Base-by-base conservation (phyloP, 53 echinoderm and acorn worm genomes). In the Paelopatides confundens region DNA sequence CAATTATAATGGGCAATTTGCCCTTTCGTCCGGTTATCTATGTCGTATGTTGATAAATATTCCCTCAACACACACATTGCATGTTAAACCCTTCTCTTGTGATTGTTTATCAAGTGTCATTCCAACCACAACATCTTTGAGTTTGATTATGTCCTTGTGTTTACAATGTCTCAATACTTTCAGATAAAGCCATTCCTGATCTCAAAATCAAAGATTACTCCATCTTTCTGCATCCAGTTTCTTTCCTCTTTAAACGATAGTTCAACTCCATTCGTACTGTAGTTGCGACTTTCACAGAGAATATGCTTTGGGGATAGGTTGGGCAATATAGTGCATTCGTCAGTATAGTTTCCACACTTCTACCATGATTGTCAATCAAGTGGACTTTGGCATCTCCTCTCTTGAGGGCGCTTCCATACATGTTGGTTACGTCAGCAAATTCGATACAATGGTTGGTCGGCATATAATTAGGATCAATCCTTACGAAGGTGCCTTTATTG, bases 211-310 rank as follows among this genome's bases (percentile, higher is more conserved):
- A n/a, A n/a, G n/a, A n/a, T n/a, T n/a, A 66, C 29, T 2, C 90
- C 90, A 35, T 89, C 65, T 76, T 76, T 76, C 77, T 76, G 23
- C 77, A 76, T 76, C 77, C 47, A 48, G 77, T 9, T 48, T 47
- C 47, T 3, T 1, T 76, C 90, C 4, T 35, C 10, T 15, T 49
- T 82, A 36, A 89, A 76, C 17, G 50, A 54, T 12, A 87, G 15
- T 28, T 66, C 29, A 35, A 69, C 82, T 65, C 81, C 88, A 66
- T 88, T 89, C 13, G 47, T 35, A 7, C 11, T 46, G 47, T 11
- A 0, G 85, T 85, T 7, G 85, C 90, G 0, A 74, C 71, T 29
- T 70, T 70, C 36, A 71, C 90, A 2, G 90, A 89, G 31, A 89
- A 89, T 29, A 89, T 89, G 54, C 71, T 70, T 5, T 85, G 74